phyloP scores from a whole-genome alignment of 1,140 invertebrate species.

The Venturia canescens region DNA sequence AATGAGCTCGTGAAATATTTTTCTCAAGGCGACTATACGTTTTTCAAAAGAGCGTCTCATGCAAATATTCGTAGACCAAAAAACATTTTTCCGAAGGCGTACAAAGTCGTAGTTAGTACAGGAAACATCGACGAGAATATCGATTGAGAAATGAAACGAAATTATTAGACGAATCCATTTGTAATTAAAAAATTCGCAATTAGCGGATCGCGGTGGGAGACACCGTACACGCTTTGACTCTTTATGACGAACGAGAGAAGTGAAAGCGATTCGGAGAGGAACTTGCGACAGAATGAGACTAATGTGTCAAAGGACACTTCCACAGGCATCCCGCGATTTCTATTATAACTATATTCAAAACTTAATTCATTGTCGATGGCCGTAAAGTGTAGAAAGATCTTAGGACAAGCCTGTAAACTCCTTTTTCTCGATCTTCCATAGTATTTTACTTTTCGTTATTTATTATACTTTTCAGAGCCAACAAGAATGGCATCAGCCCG shows the following conservation, averaged over 20 bases:
- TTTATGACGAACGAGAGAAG: too few species aligned
- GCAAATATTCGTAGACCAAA: neutral
- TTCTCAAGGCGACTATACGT: neutral
- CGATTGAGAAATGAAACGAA: too few species aligned
- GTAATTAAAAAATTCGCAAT: neutral
- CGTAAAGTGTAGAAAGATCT: too few species aligned
- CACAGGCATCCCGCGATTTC: too few species aligned
- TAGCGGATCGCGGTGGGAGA: neutral
- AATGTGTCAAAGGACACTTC: too few species aligned
- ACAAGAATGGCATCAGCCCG: constrained; percentile 15
- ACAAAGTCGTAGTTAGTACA: neutral
- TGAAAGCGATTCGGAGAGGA: too few species aligned
- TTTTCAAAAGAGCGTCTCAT: neutral
- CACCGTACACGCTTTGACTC: too few species aligned
- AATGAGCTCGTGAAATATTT: neutral
- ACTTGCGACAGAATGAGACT: too few species aligned
- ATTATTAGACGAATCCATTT: too few species aligned
- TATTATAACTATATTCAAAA: too few species aligned
- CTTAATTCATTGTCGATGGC: too few species aligned
- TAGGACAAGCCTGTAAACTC: neutral
- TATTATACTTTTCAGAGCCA: neutral
- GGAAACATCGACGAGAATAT: too few species aligned
- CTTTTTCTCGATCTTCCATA: neutral
- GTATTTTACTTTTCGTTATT: neutral
- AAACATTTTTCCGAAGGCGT: neutral